These are phyloP conservation scores for Archegozetes longisetosus DNA, from an alignment of 1,140 invertebrate species.

Conservation along the genomic window DNA sequence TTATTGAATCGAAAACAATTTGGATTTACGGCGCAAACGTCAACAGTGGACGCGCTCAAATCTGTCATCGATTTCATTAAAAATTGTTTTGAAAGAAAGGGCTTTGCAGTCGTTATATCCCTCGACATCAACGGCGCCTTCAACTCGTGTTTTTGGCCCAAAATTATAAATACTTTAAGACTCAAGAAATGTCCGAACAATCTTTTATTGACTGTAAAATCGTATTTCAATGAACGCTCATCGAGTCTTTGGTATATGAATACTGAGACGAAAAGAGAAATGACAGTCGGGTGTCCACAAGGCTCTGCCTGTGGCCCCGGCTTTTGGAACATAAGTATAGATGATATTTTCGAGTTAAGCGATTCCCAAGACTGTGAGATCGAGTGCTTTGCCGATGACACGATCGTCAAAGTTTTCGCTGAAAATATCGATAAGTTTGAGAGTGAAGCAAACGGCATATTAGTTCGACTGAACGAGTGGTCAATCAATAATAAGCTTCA, in stretches of 20 bases:
- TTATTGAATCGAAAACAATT: background rate
- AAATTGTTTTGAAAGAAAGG: background rate
- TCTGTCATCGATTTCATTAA: background rate
- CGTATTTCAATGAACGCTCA: background rate
- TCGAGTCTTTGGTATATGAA: background rate
- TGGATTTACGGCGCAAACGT: background rate
- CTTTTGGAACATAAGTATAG: constrained; percentile 1
- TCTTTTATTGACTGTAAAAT: background rate
- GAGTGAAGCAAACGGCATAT: background rate
- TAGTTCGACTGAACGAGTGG: background rate
- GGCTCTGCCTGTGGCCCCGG: background rate
- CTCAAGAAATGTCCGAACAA: background rate
- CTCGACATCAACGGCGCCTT: constrained; percentile 3
- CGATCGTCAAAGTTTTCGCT: no score
- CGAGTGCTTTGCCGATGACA: background rate
- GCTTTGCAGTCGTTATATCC: background rate
- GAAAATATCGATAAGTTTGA: background rate
- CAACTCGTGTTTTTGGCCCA: background rate
- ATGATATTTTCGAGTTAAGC: background rate
- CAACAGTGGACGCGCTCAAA: background rate
- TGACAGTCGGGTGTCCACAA: background rate
- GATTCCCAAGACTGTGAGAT: background rate
- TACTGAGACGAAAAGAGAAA: background rate
- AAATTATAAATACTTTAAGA: background rate
- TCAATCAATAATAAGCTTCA: background rate